phyloP scores from a whole-genome alignment of 2,888 invertebrate genomes.

The Liposcelis brunnea region DNA sequence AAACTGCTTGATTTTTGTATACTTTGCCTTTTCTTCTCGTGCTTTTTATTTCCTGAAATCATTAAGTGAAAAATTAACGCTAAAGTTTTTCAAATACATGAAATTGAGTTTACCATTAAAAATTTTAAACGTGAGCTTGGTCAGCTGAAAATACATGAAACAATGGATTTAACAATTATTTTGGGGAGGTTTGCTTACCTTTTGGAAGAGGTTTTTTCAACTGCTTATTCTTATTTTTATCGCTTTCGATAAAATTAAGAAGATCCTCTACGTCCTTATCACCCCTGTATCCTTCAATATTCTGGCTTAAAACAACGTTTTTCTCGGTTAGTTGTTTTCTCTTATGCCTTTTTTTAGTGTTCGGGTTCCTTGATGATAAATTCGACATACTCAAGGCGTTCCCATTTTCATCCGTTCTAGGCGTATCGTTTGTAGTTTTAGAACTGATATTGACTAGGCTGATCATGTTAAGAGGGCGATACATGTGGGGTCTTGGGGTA shows the following conservation, averaged over 20 bases:
- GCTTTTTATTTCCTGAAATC: slow-evolving; percentile 20
- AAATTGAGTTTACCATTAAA: no score
- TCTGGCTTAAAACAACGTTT: slow-evolving; percentile 28
- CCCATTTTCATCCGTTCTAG: slow-evolving; percentile 50
- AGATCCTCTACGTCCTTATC: slow-evolving; percentile 60
- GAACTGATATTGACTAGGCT: background rate
- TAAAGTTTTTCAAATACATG: no score
- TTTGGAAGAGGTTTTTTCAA: no score
- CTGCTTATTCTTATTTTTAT: background rate
- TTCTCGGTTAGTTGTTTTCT: slow-evolving; percentile 35
- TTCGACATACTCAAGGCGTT: slow-evolving; percentile 36
- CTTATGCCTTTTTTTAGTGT: slow-evolving; percentile 42
- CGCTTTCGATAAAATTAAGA: slow-evolving; percentile 54
- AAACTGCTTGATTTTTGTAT: slow-evolving; percentile 58
- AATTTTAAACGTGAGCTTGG: no score
- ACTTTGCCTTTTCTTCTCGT: slow-evolving; percentile 22
- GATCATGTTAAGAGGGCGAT: background rate
- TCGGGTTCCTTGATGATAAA: slow-evolving; percentile 31
- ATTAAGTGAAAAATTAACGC: no score
- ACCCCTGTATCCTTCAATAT: slow-evolving; percentile 62
- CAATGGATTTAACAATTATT: no score
- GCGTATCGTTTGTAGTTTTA: no score
- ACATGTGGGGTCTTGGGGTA: background rate
- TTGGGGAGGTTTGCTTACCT: no score
- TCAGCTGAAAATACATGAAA: no score